Evolutionary conservation across 2,113 vertebrate species (phyloP).

Genomic region (Antennarius striatus): DNA sequence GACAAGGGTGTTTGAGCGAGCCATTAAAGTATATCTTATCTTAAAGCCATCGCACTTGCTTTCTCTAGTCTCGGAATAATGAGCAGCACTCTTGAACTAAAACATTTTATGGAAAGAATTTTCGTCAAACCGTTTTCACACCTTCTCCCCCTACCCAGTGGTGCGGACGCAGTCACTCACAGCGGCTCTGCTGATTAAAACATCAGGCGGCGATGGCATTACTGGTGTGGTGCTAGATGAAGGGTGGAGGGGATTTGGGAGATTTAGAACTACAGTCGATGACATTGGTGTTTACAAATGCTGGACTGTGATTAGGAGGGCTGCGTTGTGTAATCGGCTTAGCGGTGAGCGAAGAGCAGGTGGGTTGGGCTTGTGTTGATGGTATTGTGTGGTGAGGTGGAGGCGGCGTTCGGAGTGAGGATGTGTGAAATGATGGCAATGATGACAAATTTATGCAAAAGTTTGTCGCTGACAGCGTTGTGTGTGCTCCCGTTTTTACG

Average conservation of each 20-base stretch:
- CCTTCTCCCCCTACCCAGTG: slow-evolving; percentile 9
- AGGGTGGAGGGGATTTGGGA: slow-evolving; percentile 72
- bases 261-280: slow-evolving; percentile 69
- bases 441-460: slow-evolving; percentile 45
- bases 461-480: neutral
- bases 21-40: too few species aligned
- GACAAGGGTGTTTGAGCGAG: slow-evolving; percentile 32
- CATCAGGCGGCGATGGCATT: slow-evolving; percentile 59
- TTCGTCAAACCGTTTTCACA: slow-evolving; percentile 25
- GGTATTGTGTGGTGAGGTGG: slow-evolving; percentile 40
- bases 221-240: slow-evolving; percentile 66
- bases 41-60: slow-evolving; percentile 11
- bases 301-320: slow-evolving; percentile 69
- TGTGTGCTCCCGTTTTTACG: neutral
- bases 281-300: slow-evolving; percentile 68
- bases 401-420: slow-evolving; percentile 43
- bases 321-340: slow-evolving; percentile 75
- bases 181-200: slow-evolving; percentile 66
- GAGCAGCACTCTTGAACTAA: slow-evolving; percentile 9
- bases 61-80: slow-evolving; percentile 19
- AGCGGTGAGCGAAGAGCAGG: slow-evolving; percentile 68
- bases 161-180: slow-evolving; percentile 44
- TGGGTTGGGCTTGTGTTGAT: slow-evolving; percentile 53
- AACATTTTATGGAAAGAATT: slow-evolving; percentile 30
- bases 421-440: slow-evolving; percentile 56